Evolutionary conservation across 2,888 invertebrate genomes (phyloP).

Genomic region (Spialia ferax): DNA sequence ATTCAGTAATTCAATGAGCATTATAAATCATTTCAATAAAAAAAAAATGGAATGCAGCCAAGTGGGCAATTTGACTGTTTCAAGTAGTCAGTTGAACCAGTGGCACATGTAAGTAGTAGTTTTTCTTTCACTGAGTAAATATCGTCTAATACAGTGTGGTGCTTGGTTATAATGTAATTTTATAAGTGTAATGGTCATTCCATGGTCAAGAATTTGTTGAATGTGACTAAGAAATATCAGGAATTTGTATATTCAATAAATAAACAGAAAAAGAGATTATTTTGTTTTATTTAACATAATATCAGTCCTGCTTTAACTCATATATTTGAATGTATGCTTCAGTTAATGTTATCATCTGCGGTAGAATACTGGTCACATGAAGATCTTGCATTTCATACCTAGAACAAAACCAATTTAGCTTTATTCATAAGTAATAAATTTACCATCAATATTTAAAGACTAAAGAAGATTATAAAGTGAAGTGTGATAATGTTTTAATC

Average conservation of each 20-base stretch:
- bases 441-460: too few species aligned
- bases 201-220: slow-evolving; percentile 35
- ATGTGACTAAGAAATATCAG: slow-evolving; percentile 50
- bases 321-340: slow-evolving; percentile 99
- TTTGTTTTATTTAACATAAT: slow-evolving; percentile 52
- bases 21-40: too few species aligned
- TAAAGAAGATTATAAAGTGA: too few species aligned
- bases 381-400: slow-evolving; percentile 97
- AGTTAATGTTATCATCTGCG: slow-evolving; percentile 99
- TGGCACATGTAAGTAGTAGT: neutral
- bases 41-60: too few species aligned
- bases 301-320: slow-evolving; percentile 85
- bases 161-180: slow-evolving; percentile 29
- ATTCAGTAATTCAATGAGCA: too few species aligned
- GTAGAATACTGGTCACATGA: slow-evolving; percentile 98
- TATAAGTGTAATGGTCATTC: slow-evolving; percentile 43
- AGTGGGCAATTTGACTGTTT: too few species aligned
- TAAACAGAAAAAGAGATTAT: slow-evolving; percentile 60
- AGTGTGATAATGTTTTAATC: too few species aligned
- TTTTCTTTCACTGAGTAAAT: neutral
- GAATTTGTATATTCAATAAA: slow-evolving; percentile 79
- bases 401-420: slow-evolving; percentile 48
- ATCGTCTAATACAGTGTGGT: neutral
- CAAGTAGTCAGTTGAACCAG: too few species aligned
- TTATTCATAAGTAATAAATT: too few species aligned